Base-by-base conservation (phyloP, 2,888 invertebrate genomes). In the Shargacucullia verbasci region DNA sequence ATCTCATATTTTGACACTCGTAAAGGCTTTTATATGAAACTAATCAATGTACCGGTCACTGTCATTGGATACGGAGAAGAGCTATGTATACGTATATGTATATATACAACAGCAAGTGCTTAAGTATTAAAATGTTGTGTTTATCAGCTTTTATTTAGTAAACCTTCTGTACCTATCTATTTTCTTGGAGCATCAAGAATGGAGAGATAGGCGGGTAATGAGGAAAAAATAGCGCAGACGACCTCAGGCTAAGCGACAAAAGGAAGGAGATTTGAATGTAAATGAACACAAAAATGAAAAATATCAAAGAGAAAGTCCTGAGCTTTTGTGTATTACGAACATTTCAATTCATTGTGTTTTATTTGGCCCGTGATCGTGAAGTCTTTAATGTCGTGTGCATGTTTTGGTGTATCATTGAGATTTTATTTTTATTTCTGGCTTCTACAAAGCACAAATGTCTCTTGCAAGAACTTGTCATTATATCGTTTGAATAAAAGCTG, bases 251-350 rank as follows among this genome's bases (percentile, higher is more conserved):
- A 70, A 50, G 47, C 58, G 67, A 76, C 68, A 70, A 74, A 73
- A 58, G 63, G 55, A 65, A 59, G 49, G 48, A 63, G 66, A 76
- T 77, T 73, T 77, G 60, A 76, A 77, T 77, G 66, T 62, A 70
- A 70, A 77, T 72, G 73, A 72, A 73, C 65, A 65, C 53, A 55
- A 65, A 65, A 74, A 71, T 74, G 59, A 65, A 70, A 70, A 73
- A 73, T 74, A 69, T 72, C 60, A 73, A 69, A 73, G 60, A 35
- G 41, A 59, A 9, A 37, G 37, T 53, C 57, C 52, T 40, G 15
- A 11, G 35, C 40, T 44, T 15, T 46, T 53, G 27, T 44, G 59
- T 49, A 38, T 73, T 62, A 70, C 58, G 59, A 52, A 56, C 48
- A 12, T 59, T 62, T 58, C 61, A 73, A 70, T 73, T 73, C 59